phyloP scores from a whole-genome alignment of 1,140 invertebrate genomes.

The Antheraea mylitta region DNA sequence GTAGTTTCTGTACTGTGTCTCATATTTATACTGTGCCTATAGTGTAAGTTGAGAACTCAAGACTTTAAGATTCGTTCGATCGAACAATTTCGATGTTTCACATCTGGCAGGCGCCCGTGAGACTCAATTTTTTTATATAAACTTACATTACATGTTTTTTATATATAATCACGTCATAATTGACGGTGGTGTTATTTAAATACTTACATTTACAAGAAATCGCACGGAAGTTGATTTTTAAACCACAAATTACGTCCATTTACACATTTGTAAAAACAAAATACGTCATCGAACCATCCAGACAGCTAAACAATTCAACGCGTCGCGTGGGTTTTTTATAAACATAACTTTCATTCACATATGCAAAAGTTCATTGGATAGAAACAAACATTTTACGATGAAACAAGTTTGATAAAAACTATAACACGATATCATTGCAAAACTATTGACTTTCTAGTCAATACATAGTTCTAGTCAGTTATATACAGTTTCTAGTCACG shows the following conservation, averaged over 20 bases:
- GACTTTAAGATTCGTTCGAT: no score
- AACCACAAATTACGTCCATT: not conserved
- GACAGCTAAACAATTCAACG: not conserved
- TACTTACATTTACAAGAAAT: not conserved
- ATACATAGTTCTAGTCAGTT: no score
- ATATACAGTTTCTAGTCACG: not conserved
- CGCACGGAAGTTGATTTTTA: not conserved
- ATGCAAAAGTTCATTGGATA: not conserved
- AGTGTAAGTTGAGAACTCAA: no score
- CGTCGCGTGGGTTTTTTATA: not conserved
- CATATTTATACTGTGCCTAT: no score
- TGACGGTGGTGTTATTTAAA: not conserved
- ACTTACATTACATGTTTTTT: not conserved
- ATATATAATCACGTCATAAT: not conserved
- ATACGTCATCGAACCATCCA: not conserved
- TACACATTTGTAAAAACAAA: not conserved
- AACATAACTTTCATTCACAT: not conserved
- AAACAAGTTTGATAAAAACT: conserved; percentile 2
- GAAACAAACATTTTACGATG: not conserved
- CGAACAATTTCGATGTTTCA: no score
- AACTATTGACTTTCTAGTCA: not conserved
- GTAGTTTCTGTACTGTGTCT: no score
- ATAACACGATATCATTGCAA: not conserved
- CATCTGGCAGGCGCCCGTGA: no score
- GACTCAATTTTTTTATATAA: no score